Base-by-base conservation (phyloP, 2,113 vertebrate species). In the Periophthalmus modestus region DNA sequence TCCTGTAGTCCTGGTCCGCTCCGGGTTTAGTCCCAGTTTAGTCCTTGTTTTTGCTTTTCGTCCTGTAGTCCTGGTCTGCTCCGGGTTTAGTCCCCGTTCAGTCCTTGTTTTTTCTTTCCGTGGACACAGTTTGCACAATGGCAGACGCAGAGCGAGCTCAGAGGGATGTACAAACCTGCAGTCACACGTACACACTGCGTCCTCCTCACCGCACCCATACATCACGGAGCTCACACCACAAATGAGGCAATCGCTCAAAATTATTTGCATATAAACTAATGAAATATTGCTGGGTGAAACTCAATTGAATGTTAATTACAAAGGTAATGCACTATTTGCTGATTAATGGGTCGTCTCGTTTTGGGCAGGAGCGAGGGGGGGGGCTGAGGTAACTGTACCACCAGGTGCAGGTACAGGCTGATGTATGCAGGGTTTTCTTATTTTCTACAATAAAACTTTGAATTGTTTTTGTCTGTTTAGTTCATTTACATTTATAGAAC, bases 261-360 rank as follows among this genome's bases (percentile, higher is more conserved):
- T 96, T 95, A 97, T 98, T 97, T 97, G 95, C 95, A 97, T 96
- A 95, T 95, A 96, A 96, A 95, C 95, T 95, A 96, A 96, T 96
- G 93, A 94, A 95, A 91, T 96, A 96, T 96, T 95, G 94, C 94
- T 95, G 95, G 94, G 93, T 95, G 91, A 96, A 95, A 96, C 96
- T 96, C 95, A 94, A 94, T 96, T 94, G 92, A 95, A 95, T 95
- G 94, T 95, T 96, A 96, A 96, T 96, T 97, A 96, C 92, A 94
- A 95, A 95, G 94, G 95, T 94, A 95, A 96, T 96, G 96, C 95
- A 95, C 95, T 96, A 97, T 98, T 98, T 97, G 94, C 95, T 95
- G 96, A 97, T 98, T 96, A 98, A 98, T 98, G 96, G 96, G 92
- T 97, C 94, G 94, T 96, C 90, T 89, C 93, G 92, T 91, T 91